These are phyloP conservation scores for Lerista edwardsae DNA, from an alignment of 2,797 vertebrate genomes.

Conservation along the genomic window DNA sequence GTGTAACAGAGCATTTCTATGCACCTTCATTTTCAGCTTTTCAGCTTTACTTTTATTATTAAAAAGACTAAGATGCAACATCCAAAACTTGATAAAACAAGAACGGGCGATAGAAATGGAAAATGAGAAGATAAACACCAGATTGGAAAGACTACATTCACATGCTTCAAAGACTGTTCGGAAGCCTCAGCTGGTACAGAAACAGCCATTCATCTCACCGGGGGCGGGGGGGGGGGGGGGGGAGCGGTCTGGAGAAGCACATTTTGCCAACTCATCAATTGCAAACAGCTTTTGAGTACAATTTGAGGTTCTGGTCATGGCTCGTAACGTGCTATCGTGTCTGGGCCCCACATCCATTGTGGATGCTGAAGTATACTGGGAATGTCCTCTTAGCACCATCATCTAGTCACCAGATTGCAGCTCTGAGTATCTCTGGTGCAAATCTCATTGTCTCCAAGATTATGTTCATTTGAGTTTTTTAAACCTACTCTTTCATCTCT, in stretches of 20 bases:
- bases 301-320: not conserved
- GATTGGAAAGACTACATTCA: not conserved
- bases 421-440: not conserved
- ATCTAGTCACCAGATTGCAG: not conserved
- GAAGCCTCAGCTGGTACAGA: not conserved
- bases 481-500: not conserved
- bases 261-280: not conserved
- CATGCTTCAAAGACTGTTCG: not conserved
- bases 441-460: not conserved
- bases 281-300: not conserved
- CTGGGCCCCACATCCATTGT: not conserved
- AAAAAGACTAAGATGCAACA: constrained; percentile 23
- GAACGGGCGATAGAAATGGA: not conserved
- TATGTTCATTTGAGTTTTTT: not conserved
- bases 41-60: not conserved
- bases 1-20: not conserved
- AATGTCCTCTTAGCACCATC: not conserved
- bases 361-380: not conserved
- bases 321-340: not conserved
- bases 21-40: constrained; percentile 10
- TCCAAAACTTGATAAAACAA: not conserved
- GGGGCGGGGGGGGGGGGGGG: not conserved
- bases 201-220: not conserved
- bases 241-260: not conserved
- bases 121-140: constrained; percentile 4